Evolutionary conservation across 2,113 vertebrate species (phyloP), one percentile per base, ranked within the genome.

Genomic region (Pardalotus punctatus): DNA sequence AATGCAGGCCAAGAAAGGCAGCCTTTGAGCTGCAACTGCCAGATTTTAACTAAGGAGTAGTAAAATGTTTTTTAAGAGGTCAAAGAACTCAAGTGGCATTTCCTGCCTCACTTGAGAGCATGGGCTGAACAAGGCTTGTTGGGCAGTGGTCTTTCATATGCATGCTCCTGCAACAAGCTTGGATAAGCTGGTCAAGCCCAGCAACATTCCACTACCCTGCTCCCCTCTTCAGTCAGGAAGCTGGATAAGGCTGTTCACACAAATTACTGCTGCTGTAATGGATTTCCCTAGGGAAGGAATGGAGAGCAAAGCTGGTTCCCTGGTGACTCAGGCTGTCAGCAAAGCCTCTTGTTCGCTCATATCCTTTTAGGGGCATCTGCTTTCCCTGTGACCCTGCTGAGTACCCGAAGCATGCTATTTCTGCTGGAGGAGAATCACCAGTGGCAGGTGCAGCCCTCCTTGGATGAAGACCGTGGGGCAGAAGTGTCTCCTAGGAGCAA

Each of bases 381-480:
- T 71, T 95, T 96, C 56, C 97, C 98, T 43, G 97, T 98, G 92
- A 98, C 98, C 45, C 83, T 98, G 91, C 86, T 98, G 93, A 93
- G 98, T 95, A 98, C 98, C 14, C 85, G 61, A 58, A 96, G 96
- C 74, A 98, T 92, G 76, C 90, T 98, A 33, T 97, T 98, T 94
- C 94, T 98, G 73, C 90, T 98, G 86, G 98, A 98, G n/a, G 98
- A 98, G 81, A 96, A 97, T 83, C 97, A 96, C 64, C 87, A 98
- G 48, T 97, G 96, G 97, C 96, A 97, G 83, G 76, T 72, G 45
- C 91, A 94, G 50, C 31, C 81, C 50, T 67, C 70, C 62, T 64
- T 86, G 48, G 88, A 86, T 70, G 90, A 43, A n/a, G 90, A 95
- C 27, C 86, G 53, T 0, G 82, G 90, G 47, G 43, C 60, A 77